Conservation (phyloP, 2,888 invertebrate genomes). For the Enoplolaimus lenunculus region DNA sequence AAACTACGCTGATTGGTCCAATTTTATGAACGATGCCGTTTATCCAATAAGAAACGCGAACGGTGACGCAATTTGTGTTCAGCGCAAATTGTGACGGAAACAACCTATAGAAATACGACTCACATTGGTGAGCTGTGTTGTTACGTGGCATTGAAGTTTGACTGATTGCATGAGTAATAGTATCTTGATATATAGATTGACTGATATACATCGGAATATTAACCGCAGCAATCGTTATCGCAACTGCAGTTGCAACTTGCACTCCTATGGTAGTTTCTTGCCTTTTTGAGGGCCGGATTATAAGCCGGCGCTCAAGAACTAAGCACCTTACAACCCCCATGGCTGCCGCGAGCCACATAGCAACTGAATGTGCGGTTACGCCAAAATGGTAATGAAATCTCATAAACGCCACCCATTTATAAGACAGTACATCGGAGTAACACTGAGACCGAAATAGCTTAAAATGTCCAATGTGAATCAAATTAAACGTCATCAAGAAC, state of each 20-base stretch:
- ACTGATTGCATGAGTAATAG: background rate
- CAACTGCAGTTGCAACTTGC: background rate
- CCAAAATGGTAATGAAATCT: background rate
- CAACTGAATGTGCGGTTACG: background rate
- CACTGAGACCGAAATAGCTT: background rate
- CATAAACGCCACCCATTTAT: background rate
- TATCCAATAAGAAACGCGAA: background rate
- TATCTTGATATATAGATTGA: background rate
- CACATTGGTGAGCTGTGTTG: no score
- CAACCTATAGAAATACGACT: background rate
- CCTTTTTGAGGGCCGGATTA: background rate
- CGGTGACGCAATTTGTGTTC: background rate
- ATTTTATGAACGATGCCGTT: background rate
- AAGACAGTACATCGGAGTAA: background rate
- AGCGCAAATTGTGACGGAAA: background rate
- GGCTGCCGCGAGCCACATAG: background rate
- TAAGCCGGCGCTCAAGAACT: background rate
- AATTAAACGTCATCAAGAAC: background rate
- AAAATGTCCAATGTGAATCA: background rate
- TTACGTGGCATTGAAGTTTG: background rate
- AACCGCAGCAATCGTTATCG: background rate
- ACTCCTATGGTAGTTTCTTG: background rate
- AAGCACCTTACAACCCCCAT: background rate
- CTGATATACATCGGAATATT: background rate
- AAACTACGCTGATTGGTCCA: background rate